A percentile compares a stretch with the other conserved stretches of the same genome.
These are phyloP conservation scores for Mythimna impura DNA, from an alignment of 2,888 invertebrate species.

Conservation along the genomic window DNA sequence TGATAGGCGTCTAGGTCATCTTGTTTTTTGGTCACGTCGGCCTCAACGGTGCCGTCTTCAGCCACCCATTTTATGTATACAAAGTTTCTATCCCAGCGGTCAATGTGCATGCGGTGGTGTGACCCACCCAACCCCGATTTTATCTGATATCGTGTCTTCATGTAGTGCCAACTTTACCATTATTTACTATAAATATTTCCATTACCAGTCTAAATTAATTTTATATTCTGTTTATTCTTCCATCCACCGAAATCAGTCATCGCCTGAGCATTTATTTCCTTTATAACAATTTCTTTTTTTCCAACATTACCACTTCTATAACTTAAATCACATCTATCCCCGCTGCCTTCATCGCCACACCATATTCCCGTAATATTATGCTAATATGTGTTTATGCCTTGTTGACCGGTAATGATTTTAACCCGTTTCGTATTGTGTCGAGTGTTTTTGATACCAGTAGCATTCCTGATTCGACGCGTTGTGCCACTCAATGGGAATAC, in stretches of 20 bases:
- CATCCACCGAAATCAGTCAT: background rate
- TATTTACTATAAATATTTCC: background rate
- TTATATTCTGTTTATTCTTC: background rate
- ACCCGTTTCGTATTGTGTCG: constrained; percentile 52
- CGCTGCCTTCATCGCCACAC: constrained; percentile 36
- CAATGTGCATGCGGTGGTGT: too few species aligned
- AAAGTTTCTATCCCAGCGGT: too few species aligned
- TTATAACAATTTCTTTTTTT: background rate
- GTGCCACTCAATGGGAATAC: constrained; percentile 53
- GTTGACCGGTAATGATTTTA: constrained; percentile 63
- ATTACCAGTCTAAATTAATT: background rate
- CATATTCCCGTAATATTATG: constrained; percentile 59
- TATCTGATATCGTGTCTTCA: too few species aligned
- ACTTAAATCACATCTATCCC: background rate
- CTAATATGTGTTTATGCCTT: constrained; percentile 66
- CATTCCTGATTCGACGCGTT: constrained; percentile 63
- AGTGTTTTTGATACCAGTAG: constrained; percentile 66
- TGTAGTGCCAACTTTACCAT: too few species aligned
- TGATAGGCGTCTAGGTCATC: too few species aligned
- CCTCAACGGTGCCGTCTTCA: too few species aligned
- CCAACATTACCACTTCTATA: background rate
- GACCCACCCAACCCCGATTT: too few species aligned
- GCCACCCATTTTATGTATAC: too few species aligned
- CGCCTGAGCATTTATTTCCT: background rate
- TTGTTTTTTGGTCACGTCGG: too few species aligned